Evolutionary conservation across 2,888 invertebrate species (phyloP).

Genomic region (Neoaliturus tenellus): DNA sequence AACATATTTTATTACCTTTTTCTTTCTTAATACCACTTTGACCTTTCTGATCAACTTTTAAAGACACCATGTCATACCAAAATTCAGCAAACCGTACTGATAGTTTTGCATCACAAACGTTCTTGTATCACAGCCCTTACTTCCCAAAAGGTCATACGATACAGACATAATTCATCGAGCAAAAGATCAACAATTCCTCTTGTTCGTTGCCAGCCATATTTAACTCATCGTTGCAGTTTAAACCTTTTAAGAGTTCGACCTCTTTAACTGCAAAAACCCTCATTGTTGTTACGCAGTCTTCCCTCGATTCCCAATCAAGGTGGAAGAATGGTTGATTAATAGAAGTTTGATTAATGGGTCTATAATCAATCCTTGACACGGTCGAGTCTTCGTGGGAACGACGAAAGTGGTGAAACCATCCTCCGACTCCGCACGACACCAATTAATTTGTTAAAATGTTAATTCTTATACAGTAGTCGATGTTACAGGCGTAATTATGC

Average conservation of each 20-base stretch:
- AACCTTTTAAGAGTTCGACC: background rate
- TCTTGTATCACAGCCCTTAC: no score
- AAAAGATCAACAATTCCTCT: no score
- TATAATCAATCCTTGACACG: conserved; percentile 19
- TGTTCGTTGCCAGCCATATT: no score
- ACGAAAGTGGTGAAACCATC: background rate
- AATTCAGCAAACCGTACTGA: no score
- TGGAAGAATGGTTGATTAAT: conserved; percentile 24
- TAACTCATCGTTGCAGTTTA: no score
- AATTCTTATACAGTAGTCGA: background rate
- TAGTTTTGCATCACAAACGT: no score
- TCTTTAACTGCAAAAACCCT: background rate
- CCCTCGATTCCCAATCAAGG: background rate
- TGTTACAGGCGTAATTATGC: background rate
- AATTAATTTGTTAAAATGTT: conserved; percentile 36
- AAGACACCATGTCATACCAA: no score
- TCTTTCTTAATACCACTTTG: no score
- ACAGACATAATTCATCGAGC: no score
- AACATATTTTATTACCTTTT: no score
- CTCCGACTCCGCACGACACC: background rate
- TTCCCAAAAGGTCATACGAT: no score
- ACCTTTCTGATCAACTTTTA: no score
- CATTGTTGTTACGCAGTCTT: background rate
- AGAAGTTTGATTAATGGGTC: conserved; percentile 6
- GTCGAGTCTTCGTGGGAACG: background rate